A percentile compares a stretch with the other conserved stretches of the same genome.
phyloP scores from a whole-genome alignment of 2,888 invertebrate genomes.

The Synergus japonicus region DNA sequence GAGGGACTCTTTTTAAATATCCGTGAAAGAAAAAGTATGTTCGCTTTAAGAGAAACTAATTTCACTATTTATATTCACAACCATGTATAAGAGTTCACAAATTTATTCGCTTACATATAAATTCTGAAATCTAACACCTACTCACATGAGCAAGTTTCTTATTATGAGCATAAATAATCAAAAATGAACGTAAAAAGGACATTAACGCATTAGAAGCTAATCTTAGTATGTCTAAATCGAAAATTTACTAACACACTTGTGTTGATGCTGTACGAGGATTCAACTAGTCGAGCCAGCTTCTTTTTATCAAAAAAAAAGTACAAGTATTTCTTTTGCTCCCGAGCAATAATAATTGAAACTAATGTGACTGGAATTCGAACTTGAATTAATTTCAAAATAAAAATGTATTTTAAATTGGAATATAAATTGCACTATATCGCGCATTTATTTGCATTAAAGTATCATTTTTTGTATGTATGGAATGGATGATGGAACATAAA shows the following conservation, averaged over 20 bases:
- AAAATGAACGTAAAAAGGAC: background rate
- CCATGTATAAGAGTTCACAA: too few species aligned
- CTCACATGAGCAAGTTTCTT: background rate
- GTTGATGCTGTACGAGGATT: background rate
- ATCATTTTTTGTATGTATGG: background rate
- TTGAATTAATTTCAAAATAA: background rate
- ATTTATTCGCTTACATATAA: too few species aligned
- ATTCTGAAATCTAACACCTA: background rate
- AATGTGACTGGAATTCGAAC: background rate
- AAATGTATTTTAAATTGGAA: background rate
- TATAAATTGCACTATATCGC: background rate
- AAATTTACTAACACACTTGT: constrained; percentile 10
- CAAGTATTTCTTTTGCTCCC: background rate
- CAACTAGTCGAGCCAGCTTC: constrained; percentile 16
- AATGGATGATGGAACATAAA: background rate
- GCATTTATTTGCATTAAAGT: background rate
- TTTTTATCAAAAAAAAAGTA: background rate
- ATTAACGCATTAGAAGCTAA: background rate
- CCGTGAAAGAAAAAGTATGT: too few species aligned
- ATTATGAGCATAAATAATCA: background rate
- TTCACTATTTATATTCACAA: too few species aligned
- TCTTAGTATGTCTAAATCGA: background rate
- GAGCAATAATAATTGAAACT: background rate
- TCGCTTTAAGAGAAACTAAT: too few species aligned
- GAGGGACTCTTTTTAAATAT: too few species aligned